Evolutionary conservation across 1,140 invertebrate genomes (phyloP).

Genomic region (Drosophila prosaltans): DNA sequence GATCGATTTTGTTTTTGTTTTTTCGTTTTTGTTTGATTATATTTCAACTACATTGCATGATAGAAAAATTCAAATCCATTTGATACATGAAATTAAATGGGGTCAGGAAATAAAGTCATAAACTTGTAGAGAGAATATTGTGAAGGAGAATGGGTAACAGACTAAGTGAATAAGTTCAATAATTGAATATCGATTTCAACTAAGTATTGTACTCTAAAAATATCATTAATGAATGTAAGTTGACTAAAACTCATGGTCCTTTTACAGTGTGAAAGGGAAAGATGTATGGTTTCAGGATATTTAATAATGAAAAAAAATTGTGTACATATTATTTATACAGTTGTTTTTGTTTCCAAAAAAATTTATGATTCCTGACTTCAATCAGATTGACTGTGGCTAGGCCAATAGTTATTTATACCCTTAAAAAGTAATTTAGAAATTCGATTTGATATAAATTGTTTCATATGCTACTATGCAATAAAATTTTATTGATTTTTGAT

Average conservation of each 20-base stretch:
- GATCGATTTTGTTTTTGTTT: slow-evolving; percentile 15
- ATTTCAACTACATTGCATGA: slow-evolving; percentile 61
- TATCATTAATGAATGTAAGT: slow-evolving; percentile 14
- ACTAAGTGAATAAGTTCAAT: slow-evolving; percentile 57
- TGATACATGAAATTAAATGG: slow-evolving; percentile 48
- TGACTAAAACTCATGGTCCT: slow-evolving; percentile 9
- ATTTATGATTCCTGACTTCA: not conserved
- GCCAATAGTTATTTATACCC: not conserved
- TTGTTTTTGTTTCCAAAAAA: slow-evolving; percentile 43
- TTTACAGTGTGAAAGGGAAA: slow-evolving; percentile 4
- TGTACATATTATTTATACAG: slow-evolving; percentile 36
- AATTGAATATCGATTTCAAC: slow-evolving; percentile 50
- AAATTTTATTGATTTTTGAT: too few relatives aligned
- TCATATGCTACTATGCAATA: not conserved
- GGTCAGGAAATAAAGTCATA: slow-evolving; percentile 48
- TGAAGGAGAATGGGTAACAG: slow-evolving; percentile 67
- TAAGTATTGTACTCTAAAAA: slow-evolving; percentile 20
- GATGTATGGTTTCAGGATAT: slow-evolving; percentile 13
- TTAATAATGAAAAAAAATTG: not conserved
- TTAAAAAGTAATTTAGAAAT: not conserved
- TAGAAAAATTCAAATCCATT: slow-evolving; percentile 58
- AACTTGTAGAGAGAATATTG: not conserved
- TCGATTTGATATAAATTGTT: not conserved
- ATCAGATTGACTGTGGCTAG: not conserved
- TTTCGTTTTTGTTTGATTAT: slow-evolving; percentile 60